Evolutionary conservation across 2,888 invertebrate species (phyloP).

Genomic region (Petrophora chlorosata): DNA sequence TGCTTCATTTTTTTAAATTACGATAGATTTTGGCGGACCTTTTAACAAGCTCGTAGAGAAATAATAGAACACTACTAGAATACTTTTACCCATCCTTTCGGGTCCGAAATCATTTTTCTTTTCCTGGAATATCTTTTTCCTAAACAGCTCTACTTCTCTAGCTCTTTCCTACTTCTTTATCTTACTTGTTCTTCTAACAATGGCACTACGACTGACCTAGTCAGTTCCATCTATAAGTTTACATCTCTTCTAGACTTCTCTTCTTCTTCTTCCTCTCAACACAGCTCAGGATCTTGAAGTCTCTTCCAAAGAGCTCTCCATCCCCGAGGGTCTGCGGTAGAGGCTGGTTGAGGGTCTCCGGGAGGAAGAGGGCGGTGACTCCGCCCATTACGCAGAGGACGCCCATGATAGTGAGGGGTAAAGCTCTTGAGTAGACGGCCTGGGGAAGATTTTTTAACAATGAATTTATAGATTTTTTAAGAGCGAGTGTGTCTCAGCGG

Average conservation of each 20-base stretch:
- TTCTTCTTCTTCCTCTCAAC: conserved; percentile 52
- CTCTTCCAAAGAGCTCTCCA: conserved; percentile 84
- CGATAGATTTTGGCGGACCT: no score
- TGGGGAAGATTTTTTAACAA: no score
- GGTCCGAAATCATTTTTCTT: no score
- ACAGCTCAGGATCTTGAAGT: conserved; percentile 83
- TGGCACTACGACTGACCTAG: not conserved
- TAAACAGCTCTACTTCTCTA: no score
- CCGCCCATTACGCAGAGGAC: conserved; percentile 83
- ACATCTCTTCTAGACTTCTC: not conserved
- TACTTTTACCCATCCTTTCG: no score
- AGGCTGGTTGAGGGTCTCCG: conserved; percentile 85
- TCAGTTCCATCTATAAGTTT: not conserved
- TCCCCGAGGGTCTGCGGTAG: conserved; percentile 86
- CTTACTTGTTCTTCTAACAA: not conserved
- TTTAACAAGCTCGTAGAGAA: no score
- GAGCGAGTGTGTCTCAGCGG: no score
- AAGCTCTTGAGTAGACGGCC: conserved; percentile 83
- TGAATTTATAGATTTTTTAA: no score
- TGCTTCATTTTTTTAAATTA: no score
- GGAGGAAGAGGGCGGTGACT: conserved; percentile 83
- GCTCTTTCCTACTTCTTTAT: no score
- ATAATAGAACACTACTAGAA: no score
- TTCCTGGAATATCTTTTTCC: no score
- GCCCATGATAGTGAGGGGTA: conserved; percentile 85